Evolutionary conservation across 2,113 vertebrate genomes (phyloP), one percentile per base, ranked within the genome.

Genomic region (Xerus inauris): DNA sequence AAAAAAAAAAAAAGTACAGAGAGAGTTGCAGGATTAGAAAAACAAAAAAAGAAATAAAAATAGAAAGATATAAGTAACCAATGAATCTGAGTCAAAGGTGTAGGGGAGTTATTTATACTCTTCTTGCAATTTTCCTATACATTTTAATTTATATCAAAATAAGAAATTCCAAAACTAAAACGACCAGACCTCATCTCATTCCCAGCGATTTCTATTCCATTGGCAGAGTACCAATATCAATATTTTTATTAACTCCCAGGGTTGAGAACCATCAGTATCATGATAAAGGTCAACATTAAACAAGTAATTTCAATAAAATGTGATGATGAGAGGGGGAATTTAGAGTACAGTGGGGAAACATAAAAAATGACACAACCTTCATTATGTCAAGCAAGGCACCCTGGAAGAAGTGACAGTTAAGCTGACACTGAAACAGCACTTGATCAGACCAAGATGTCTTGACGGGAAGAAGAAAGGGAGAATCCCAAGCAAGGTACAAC

Each of bases 91-190:
- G 30, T 97, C 47, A 59, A 92, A 62, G 38, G 20, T 32, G 51
- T 38, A 64, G 24, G 69, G 19, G 8, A 59, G 32, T 75, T 85
- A 51, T 42, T n/a, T 22, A 47, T 73, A 54, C 30, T 38, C 69
- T 67, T 40, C n/a, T 81, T 92, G 30, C 5, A 89, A 71, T 38
- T 83, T 94, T 79, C 86, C 83, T 17, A 1, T 75, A 79, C 62
- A 32, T 87, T 84, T 93, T 32, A 69, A 17, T 84, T 89, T 69
- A 62, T 71, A 86, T 40, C 77, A 84, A 65, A 94, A 93, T 84
- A 22, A 73, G 57, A 83, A 76, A n/a, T 82, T 28, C 45, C 16
- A 28, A 62, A 93, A 87, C n/a, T 45, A 76, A 89, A 73, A 51
- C 8, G 3, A 73, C 7, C 62, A 65, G 26, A 76, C 1, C 19